phyloP scores from a whole-genome alignment of 2,888 invertebrate species.

The Zonitis immaculata region DNA sequence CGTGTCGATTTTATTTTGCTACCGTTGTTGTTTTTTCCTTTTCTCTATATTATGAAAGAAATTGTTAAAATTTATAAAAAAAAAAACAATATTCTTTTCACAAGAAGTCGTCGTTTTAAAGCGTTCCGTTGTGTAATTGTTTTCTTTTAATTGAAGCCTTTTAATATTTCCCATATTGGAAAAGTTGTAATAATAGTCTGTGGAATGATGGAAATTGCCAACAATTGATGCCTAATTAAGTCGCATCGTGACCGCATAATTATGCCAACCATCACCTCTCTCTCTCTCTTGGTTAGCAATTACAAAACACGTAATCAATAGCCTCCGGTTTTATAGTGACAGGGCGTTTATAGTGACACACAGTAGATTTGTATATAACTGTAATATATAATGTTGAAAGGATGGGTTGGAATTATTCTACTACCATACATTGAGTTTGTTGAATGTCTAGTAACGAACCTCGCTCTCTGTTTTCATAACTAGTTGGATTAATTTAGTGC shows the following conservation, averaged over 20 bases:
- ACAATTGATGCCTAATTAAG: constrained; percentile 32
- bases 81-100: neutral
- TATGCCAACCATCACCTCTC: constrained; percentile 20
- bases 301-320: constrained; percentile 30
- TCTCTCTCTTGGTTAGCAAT: constrained; percentile 17
- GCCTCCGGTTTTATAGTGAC: constrained; percentile 12
- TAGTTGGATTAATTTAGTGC: constrained; percentile 37
- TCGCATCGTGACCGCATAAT: constrained; percentile 25
- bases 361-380: neutral
- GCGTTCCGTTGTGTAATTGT: no score
- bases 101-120: no score
- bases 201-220: constrained; percentile 6
- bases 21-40: no score
- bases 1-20: neutral
- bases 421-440: constrained; percentile 18
- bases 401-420: constrained; percentile 7
- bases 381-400: neutral
- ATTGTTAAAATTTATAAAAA: neutral
- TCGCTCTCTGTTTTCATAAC: constrained; percentile 32
- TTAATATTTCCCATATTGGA: no score
- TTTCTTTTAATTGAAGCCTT: neutral
- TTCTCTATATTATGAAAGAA: neutral
- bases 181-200: neutral
- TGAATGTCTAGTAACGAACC: constrained; percentile 37
- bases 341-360: constrained; percentile 13